A percentile compares a stretch with the other conserved stretches of the same genome.
These are phyloP conservation scores for Micronycteris hirsuta DNA, from an alignment of 2,113 vertebrate genomes.

Conservation along the genomic window DNA sequence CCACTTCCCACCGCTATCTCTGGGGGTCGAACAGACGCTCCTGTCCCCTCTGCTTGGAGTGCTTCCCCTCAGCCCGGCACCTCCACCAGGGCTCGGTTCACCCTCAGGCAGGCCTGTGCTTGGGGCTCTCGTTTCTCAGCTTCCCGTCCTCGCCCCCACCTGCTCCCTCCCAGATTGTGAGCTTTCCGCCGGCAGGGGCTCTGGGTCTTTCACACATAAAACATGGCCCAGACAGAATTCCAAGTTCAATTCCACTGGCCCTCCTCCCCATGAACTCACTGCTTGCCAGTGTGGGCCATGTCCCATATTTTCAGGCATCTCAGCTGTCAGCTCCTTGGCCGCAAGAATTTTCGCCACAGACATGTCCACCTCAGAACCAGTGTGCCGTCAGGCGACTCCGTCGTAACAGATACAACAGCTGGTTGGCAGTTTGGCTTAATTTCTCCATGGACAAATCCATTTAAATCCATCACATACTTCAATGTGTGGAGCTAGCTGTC, in stretches of 20 bases:
- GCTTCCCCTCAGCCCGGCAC: neutral
- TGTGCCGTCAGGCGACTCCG: neutral
- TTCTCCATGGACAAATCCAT: neutral
- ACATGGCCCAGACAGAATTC: neutral
- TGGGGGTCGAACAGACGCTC: neutral
- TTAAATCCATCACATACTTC: neutral
- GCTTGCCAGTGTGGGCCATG: too few relatives aligned
- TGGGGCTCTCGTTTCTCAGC: neutral
- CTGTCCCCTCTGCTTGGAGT: neutral
- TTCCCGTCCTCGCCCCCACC: too few relatives aligned
- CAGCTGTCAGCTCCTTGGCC: neutral
- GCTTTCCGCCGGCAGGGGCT: neutral
- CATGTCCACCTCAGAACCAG: neutral
- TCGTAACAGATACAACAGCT: neutral
- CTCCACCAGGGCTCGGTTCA: fast-evolving
- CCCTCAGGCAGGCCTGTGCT: too few relatives aligned
- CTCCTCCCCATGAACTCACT: neutral
- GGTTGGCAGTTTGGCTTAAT: neutral
- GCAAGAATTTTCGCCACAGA: neutral
- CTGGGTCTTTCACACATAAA: neutral
- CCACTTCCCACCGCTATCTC: neutral
- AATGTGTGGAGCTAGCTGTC: neutral
- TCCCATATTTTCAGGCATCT: neutral
- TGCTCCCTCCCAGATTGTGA: neutral
- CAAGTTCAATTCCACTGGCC: neutral